A percentile compares a stretch with the other conserved stretches of the same genome.
phyloP scores from a whole-genome alignment of 2,113 vertebrate genomes.

The Semicossyphus pulcher region DNA sequence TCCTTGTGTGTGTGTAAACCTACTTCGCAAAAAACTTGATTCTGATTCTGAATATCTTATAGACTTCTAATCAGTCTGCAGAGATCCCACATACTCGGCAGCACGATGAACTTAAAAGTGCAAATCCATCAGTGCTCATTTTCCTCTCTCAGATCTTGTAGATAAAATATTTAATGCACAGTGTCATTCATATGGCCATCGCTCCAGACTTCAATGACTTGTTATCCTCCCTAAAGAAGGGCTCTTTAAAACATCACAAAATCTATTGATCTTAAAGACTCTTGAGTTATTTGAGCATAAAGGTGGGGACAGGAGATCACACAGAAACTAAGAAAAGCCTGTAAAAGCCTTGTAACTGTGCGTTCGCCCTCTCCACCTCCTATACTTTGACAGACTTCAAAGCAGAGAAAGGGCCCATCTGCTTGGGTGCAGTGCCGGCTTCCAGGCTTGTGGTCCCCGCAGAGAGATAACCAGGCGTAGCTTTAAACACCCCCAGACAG shows the following conservation, averaged over 20 bases:
- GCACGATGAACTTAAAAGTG: not conserved
- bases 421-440: slow-evolving; percentile 62
- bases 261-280: slow-evolving; percentile 2
- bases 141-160: not conserved
- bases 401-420: slow-evolving; percentile 64
- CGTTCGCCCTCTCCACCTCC: slow-evolving; percentile 22
- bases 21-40: too few relatives aligned
- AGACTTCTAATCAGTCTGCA: not conserved
- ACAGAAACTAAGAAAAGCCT: slow-evolving; percentile 1
- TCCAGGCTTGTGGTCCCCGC: slow-evolving; percentile 64
- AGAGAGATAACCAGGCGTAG: slow-evolving; percentile 78
- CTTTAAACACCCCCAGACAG: slow-evolving; percentile 81
- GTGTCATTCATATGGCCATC: not conserved
- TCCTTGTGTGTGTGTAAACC: too few relatives aligned
- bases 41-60: slow-evolving; percentile 3
- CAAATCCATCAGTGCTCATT: not conserved
- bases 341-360: slow-evolving; percentile 9
- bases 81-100: not conserved
- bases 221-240: not conserved
- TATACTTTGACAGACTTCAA: slow-evolving; percentile 63
- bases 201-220: not conserved
- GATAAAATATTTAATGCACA: not conserved
- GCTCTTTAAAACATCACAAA: slow-evolving; percentile 10
- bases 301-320: slow-evolving; percentile 1
- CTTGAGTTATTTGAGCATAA: slow-evolving; percentile 5